Evolutionary conservation across 2,113 vertebrate genomes (phyloP), one percentile per base, ranked within the genome.

Genomic region (Leptodactylus fuscus): DNA sequence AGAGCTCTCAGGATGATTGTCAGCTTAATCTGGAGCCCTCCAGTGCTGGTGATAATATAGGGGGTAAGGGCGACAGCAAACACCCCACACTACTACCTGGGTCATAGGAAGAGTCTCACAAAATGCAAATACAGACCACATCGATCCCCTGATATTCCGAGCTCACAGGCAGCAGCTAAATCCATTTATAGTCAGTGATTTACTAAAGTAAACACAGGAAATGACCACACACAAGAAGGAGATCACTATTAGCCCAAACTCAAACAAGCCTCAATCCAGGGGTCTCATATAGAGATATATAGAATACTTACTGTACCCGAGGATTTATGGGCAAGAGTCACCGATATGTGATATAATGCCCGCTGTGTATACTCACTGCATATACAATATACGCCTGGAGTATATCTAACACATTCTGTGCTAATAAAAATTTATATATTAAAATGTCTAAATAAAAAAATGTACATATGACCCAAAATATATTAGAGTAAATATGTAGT

Each of bases 131-230:
- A 27, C 29, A 62, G 51, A 41, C 44, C 48, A 32, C 58, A 86
- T 86, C 69, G 84, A 86, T 86, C 80, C 55, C 32, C n/a, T 81
- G 76, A 11, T n/a, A 60, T 71, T 70, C 58, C 48, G 60, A 22
- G 65, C 20, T 32, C 75, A 53, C 65, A 58, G 46, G 76, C 34
- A 73, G 44, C 4, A 58, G 34, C 65, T 27, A 71, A 69, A 80
- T 36, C 49, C 65, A 48, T 85, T 53, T 71, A 85, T 85, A 81
- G 62, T 81, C 67, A 81, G 76, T 73, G 65, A 81, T 85, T 85
- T 85, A 78, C 65, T 60, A 81, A 73, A 32, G 62, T 60, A 81
- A 85, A 85, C 62, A 85, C 65, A 80, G 83, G 58, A 78, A 71
- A 71, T 73, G 65, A 60, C 11, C 34, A 13, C 62, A 51, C 49